Evolutionary conservation across 2,888 invertebrate genomes (phyloP), one percentile per base, ranked within the genome.

Genomic region (Eristalis tenax): DNA sequence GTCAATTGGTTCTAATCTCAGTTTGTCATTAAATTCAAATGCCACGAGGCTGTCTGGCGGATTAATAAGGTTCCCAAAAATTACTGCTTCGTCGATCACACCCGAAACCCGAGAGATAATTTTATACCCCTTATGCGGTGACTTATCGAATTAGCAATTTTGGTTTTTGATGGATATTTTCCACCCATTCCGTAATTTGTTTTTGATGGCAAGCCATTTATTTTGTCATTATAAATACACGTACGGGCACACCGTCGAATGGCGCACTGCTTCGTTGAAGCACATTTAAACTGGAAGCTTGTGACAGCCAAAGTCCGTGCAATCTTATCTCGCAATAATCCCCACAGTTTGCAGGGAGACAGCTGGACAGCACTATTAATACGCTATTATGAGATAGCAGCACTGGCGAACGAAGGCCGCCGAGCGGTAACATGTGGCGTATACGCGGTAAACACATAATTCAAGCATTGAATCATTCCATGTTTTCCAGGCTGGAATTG

Each of bases 381-480:
- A 85, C 28, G 77, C 81, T 69, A 77, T 82, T 69, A 82, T 69
- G 77, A 82, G 82, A 82, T 71, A 73, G 63, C 57, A 59, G 70
- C 38, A 80, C 61, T 18, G n/a, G 8, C n/a, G 8, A 61, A 6
- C 32, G 40, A 76, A 22, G 59, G 15, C 6, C 26, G 11, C 11
- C 4, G 35, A 64, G 13, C 8, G 18, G 64, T 32, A 56, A 70
- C 22, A 71, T 40, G 57, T 32, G 38, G 57, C 57, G 56, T 57
- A 35, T 8, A 61, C 26, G 23, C 40, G 13, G 38, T 65, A 74
- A 77, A 74, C 82, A 73, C 73, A 81, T 77, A 73, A 81, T 85
- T 85, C 77, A 66, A 71, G 43, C 73, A 73, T 85, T 85, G 81
- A 73, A 77, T 85, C 73, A 81, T 81, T 64, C 73, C 77, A 77